Percentiles rank a stretch among this genome's conserved stretches.
Conservation (phyloP, 2,113 vertebrate species). For the Sylvilagus bachmani region DNA sequence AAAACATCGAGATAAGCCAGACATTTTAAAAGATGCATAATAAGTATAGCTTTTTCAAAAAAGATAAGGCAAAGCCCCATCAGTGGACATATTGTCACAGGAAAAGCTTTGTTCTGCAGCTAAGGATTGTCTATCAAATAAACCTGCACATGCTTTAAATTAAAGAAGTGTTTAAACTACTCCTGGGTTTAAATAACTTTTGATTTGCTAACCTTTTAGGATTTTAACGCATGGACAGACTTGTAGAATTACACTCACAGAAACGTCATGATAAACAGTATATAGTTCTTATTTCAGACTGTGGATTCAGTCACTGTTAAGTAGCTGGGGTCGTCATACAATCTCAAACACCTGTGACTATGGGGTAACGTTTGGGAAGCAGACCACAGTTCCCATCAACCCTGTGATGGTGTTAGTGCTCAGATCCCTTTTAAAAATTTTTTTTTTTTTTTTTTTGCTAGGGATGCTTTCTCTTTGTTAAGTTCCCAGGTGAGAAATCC, state of each 20-base stretch:
- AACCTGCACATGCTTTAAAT: neutral
- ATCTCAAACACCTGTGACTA: neutral
- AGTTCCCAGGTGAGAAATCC: neutral
- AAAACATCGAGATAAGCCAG: slow-evolving; percentile 28
- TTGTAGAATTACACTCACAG: neutral
- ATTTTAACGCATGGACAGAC: neutral
- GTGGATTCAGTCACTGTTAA: neutral
- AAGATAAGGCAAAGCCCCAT: neutral
- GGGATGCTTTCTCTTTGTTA: neutral
- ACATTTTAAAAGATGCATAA: neutral
- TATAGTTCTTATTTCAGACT: neutral
- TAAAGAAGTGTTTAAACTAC: neutral
- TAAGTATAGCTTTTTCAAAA: neutral
- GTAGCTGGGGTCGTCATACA: neutral
- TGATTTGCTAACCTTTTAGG: neutral
- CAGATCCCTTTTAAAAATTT: neutral
- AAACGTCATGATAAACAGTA: neutral
- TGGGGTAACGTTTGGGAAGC: neutral
- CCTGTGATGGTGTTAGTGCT: neutral
- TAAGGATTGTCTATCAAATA: neutral
- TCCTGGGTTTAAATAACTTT: slow-evolving; percentile 20
- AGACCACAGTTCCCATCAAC: neutral
- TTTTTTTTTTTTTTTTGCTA: neutral
- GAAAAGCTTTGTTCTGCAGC: neutral
- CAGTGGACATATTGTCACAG: neutral